phyloP scores from a whole-genome alignment of 2,888 invertebrate genomes.

The Reticulitermes lucifugus region DNA sequence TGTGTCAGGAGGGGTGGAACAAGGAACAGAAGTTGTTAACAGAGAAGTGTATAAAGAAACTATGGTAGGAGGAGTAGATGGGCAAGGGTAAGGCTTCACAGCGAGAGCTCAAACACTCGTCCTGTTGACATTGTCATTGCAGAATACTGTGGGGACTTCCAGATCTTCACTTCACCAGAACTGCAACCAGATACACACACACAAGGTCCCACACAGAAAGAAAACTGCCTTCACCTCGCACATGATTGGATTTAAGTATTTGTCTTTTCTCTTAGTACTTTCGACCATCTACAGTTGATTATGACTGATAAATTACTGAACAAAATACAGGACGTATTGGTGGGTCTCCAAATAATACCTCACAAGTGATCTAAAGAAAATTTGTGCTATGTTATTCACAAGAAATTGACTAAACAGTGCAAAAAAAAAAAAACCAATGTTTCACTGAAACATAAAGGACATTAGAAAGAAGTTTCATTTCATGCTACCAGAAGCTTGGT shows the following conservation, averaged over 20 bases:
- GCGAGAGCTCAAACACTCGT: conserved; percentile 58
- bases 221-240: background rate
- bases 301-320: no score
- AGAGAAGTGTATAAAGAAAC: background rate
- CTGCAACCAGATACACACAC: conserved; percentile 67
- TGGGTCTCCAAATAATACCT: no score
- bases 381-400: no score
- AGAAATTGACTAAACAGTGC: no score
- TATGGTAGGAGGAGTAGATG: background rate
- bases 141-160: conserved; percentile 65
- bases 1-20: background rate
- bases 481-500: no score
- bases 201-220: conserved; percentile 4
- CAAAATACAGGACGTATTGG: no score
- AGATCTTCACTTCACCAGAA: conserved; percentile 79
- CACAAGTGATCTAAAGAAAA: no score
- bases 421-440: no score
- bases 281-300: background rate
- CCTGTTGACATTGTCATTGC: conserved; percentile 66
- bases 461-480: no score
- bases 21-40: background rate
- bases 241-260: conserved; percentile 6
- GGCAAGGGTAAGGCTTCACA: conserved; percentile 52
- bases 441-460: no score
- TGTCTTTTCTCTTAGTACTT: background rate